phyloP scores from a whole-genome alignment of 2,797 vertebrate species.

The Labeo calbasu region DNA sequence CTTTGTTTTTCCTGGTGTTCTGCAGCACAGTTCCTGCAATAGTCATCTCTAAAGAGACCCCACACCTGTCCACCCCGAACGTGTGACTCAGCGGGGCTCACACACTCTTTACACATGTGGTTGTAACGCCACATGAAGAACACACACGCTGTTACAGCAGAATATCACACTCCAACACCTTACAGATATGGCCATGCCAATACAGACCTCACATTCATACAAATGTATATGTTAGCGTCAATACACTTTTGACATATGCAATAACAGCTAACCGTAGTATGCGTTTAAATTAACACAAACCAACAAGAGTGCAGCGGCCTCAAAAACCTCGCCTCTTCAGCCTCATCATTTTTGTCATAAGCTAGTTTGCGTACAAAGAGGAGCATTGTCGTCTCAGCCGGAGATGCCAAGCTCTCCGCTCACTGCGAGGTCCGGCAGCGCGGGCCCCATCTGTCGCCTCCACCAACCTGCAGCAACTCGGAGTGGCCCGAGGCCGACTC shows the following conservation, averaged over 20 bases:
- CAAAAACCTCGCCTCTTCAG: not conserved
- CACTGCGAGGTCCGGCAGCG: conserved; percentile 79
- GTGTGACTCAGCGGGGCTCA: conserved; percentile 74
- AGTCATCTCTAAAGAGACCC: conserved; percentile 52
- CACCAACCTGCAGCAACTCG: conserved; percentile 64
- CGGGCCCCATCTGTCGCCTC: conserved; percentile 66
- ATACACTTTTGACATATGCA: not conserved
- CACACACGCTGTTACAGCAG: conserved; percentile 52
- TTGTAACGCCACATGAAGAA: conserved; percentile 50
- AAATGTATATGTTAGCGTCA: conserved; percentile 1
- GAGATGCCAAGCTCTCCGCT: conserved; percentile 80
- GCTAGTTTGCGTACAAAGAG: conserved; percentile 51
- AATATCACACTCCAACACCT: conserved; percentile 47
- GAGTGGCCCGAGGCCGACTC: conserved; percentile 63
- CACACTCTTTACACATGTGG: conserved; percentile 48
- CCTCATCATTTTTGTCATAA: not conserved
- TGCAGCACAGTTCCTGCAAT: conserved; percentile 48
- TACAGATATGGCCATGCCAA: conserved; percentile 50
- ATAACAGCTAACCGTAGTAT: not conserved
- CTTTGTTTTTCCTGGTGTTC: conserved; percentile 51
- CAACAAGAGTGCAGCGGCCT: conserved; percentile 5
- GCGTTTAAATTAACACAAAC: not conserved
- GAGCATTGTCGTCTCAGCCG: conserved; percentile 66
- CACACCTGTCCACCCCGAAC: conserved; percentile 57
- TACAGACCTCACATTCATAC: conserved; percentile 42